Base-by-base conservation (phyloP, 2,113 vertebrate genomes). In the Centropristis striata region DNA sequence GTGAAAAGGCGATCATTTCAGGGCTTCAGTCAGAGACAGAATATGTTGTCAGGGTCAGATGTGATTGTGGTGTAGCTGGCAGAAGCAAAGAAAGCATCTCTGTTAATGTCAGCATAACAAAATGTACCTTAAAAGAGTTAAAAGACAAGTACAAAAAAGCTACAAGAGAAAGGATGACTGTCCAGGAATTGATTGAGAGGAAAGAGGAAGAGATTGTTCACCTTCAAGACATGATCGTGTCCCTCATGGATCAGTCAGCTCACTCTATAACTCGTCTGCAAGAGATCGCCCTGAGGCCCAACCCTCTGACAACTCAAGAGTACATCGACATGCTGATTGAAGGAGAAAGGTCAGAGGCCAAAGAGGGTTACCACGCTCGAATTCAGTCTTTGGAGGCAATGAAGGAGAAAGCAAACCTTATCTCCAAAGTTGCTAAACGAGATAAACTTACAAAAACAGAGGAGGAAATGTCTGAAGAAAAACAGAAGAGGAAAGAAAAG, bases 281-380 rank as follows among this genome's bases (percentile, higher is more conserved):
- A 27, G 84, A 87, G 71, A 92, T 93, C 10, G 79, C 89, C 0
- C 77, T 93, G 36, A 91, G 69, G 69, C 86, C 91, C 0, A 82
- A 90, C 44, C 88, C 79, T 16, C 76, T 92, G 23, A 80, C 90
- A 32, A 78, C 83, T 1, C 88, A 88, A 11, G 84, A 88, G 9
- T 92, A 90, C 79, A 86, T 90, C 13, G 85, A 93, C 60, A 67
- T 91, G 80, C 28, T 91, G 41, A 86, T 92, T 9, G 55, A 90
- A 15, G 67, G 71, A 5, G 93, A 92, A 8, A 53, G 66, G 32
- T 59, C 64, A 2, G 92, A 92, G 49, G 53, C 55, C 11, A 88
- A 88, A 53, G 6, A 11, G 0, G 89, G 92, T 2, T 90, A 70
- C 50, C 0, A 5, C 28, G 75, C 80, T 2, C 55, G 88, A 10